Evolutionary conservation across 2,113 vertebrate genomes (phyloP).

Genomic region (Ctenomys sociabilis): DNA sequence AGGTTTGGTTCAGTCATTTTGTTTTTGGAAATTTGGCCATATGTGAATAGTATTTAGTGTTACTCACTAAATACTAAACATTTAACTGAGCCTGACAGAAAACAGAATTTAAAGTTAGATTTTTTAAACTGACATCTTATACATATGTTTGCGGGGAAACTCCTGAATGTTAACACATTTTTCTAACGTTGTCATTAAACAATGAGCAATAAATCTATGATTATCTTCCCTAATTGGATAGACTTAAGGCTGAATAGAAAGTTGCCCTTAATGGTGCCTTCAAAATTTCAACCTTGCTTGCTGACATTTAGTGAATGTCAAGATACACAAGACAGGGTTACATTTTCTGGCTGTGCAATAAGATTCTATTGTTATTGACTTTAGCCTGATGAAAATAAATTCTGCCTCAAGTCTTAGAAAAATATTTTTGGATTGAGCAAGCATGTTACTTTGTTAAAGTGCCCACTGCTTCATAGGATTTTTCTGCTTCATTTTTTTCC

Average conservation of each 20-base stretch:
- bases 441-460: constrained; percentile 35
- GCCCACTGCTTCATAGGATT: neutral
- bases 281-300: constrained; percentile 58
- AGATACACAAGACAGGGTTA: constrained; percentile 56
- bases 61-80: constrained; percentile 35
- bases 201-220: constrained; percentile 7
- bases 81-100: neutral
- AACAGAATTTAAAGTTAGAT: neutral
- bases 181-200: constrained; percentile 45
- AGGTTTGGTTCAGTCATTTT: constrained; percentile 10
- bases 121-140: neutral
- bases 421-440: constrained; percentile 40
- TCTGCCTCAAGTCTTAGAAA: constrained; percentile 47
- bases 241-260: constrained; percentile 30
- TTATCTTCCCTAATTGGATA: constrained; percentile 33
- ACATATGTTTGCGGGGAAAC: constrained; percentile 1
- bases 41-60: neutral
- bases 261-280: constrained; percentile 51
- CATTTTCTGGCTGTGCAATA: constrained; percentile 36
- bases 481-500: neutral
- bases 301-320: constrained; percentile 81
- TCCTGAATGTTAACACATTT: neutral
- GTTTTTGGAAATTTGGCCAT: constrained; percentile 28
- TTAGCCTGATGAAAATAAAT: constrained; percentile 38
- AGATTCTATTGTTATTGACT: constrained; percentile 73